phyloP scores from a whole-genome alignment of 2,113 vertebrate genomes.

The Peromyscus maniculatus region DNA sequence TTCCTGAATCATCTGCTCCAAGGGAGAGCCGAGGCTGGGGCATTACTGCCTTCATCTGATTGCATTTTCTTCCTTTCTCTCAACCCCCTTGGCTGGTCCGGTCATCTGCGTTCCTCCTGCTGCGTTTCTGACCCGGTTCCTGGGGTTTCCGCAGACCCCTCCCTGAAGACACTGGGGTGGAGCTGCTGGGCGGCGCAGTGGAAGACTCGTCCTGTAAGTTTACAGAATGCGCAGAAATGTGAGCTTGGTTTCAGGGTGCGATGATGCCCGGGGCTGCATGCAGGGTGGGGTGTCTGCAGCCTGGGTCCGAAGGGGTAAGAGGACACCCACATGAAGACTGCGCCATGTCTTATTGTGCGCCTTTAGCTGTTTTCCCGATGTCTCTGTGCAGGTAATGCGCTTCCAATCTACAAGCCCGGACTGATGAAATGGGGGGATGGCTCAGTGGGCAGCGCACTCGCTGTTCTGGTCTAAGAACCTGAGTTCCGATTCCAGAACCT shows the following conservation, averaged over 20 bases:
- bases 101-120: rapidly evolving
- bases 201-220: constrained; percentile 94
- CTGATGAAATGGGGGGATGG: background rate
- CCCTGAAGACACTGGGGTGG: constrained; percentile 94
- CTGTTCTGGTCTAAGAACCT: background rate
- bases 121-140: background rate
- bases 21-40: background rate
- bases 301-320: background rate
- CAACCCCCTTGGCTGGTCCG: background rate
- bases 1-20: background rate
- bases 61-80: background rate
- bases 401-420: background rate
- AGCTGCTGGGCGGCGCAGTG: constrained; percentile 89
- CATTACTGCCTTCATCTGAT: background rate
- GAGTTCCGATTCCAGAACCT: background rate
- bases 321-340: rapidly evolving
- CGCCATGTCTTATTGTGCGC: background rate
- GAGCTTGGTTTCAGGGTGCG: background rate
- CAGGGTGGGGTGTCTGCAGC: no score
- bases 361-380: background rate
- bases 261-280: background rate
- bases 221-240: rapidly evolving
- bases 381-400: background rate
- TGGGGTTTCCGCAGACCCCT: constrained; percentile 88
- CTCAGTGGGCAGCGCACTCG: background rate